These are phyloP conservation scores for Cnemophilus loriae DNA, from an alignment of 2,113 vertebrate species.

Conservation along the genomic window DNA sequence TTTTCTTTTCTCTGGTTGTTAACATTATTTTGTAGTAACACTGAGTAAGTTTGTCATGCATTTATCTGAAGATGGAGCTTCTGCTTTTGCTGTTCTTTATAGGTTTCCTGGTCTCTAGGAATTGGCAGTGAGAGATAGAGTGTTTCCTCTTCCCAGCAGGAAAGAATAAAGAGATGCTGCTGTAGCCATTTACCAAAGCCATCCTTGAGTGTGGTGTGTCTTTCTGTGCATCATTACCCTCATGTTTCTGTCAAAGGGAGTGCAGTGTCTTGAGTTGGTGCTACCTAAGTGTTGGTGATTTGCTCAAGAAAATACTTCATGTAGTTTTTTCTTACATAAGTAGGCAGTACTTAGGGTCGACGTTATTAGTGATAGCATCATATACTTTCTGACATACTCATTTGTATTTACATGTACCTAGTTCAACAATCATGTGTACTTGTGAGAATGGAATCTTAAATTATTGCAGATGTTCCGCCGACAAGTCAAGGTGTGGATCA, in stretches of 20 bases:
- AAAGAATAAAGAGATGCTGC: not conserved
- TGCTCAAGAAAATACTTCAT: not conserved
- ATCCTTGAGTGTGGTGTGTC: not conserved
- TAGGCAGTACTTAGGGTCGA: not conserved
- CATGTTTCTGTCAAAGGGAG: not conserved
- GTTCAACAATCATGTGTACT: not conserved
- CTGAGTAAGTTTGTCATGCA: not conserved
- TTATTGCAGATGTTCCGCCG: conserved; percentile 87
- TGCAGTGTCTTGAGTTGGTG: not conserved
- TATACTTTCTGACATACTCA: not conserved
- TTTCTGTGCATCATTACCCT: not conserved
- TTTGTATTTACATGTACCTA: not conserved
- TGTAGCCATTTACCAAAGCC: not conserved
- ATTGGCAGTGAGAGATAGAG: not conserved
- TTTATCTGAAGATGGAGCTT: not conserved
- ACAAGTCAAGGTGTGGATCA: conserved; percentile 97
- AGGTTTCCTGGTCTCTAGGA: not conserved
- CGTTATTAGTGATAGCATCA: not conserved
- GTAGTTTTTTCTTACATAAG: not conserved
- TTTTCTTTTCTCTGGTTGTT: not conserved
- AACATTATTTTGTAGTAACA: not conserved
- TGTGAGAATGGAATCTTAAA: conserved; percentile 5
- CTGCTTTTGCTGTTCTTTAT: not conserved
- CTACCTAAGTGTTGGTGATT: not conserved
- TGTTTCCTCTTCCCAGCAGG: not conserved